These are phyloP conservation scores for Cyprinodon brontotheroides DNA, from an alignment of 2,113 vertebrate species.

Conservation along the genomic window DNA sequence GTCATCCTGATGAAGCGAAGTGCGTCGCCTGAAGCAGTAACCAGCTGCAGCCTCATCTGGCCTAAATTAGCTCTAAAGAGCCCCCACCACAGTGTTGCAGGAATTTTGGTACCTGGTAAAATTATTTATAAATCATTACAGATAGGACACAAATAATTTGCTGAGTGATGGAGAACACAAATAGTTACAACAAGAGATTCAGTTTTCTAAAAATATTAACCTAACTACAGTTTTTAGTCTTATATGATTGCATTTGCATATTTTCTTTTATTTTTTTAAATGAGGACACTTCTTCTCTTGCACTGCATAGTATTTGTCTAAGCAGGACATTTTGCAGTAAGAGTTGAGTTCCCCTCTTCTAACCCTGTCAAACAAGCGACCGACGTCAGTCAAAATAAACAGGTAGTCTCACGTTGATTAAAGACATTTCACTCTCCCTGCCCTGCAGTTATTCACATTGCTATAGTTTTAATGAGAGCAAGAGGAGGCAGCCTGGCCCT, in stretches of 20 bases:
- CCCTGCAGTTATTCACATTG: conserved; percentile 52
- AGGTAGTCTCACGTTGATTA: conserved; percentile 53
- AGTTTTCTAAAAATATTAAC: not conserved
- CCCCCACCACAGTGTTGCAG: no score
- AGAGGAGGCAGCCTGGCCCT: conserved; percentile 59
- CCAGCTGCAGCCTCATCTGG: no score
- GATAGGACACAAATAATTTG: no score
- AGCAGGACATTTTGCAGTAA: not conserved
- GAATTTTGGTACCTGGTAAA: no score
- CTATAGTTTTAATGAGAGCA: conserved; percentile 69
- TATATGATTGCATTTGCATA: no score
- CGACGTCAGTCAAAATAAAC: conserved; percentile 61
- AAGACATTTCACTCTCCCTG: conserved; percentile 48
- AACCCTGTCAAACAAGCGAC: not conserved
- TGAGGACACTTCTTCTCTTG: not conserved
- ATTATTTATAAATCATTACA: no score
- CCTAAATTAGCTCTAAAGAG: no score
- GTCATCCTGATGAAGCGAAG: no score
- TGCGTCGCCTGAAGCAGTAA: no score
- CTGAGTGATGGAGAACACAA: no score
- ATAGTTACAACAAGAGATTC: no score
- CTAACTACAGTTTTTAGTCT: no score
- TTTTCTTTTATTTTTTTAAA: not conserved
- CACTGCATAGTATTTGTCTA: not conserved
- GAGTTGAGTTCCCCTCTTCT: not conserved